Base-by-base conservation (phyloP, 2,888 invertebrate species). In the Sinotaia quadrata region DNA sequence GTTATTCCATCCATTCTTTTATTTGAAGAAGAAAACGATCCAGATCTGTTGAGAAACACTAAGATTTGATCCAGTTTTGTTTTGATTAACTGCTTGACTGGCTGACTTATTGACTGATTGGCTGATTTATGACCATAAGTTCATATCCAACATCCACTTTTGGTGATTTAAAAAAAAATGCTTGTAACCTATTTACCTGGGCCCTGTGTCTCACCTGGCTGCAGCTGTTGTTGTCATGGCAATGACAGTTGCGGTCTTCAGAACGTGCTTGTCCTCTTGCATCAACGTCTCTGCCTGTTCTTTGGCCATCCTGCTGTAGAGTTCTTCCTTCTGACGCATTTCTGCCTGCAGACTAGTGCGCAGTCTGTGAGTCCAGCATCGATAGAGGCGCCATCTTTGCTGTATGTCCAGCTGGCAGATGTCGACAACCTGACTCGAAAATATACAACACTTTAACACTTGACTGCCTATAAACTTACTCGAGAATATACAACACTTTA, bases 321-420 rank as follows among this genome's bases (percentile, higher is more conserved):
- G 81, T 33, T 54, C 24, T 73, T 78, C 77, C 5, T 61, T 44
- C 2, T 67, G 62, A 12, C 57, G 7, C 10, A 79, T 63, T 10
- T 75, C 44, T 7, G 69, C 44, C 21, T 69, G 67, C 10, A 80
- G 31, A 10, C 67, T 34, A 8, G 67, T 33, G 47, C 74, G 69
- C 62, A 77, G 80, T 51, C 56, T 21, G 2, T 62, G 29, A 4
- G 54, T 54, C 89, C 89, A 89, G 51, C 71, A 69, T n/a, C 84
- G 80, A 72, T 90, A 90, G 34, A 89, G 72, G 15, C 79, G 82
- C 90, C 90, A 91, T 68, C 89, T 85, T 2, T 87, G 75, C 4
- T 72, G 15, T 44, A 82, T 75, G 27, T 76, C 54, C 34, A 86
- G 72, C 51, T 73, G 70, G 75, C 86, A 77, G 3, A 82, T 77